Evolutionary conservation across 2,797 vertebrate species (phyloP), one percentile per base, ranked within the genome.

Genomic region (Acropternis orthonyx): DNA sequence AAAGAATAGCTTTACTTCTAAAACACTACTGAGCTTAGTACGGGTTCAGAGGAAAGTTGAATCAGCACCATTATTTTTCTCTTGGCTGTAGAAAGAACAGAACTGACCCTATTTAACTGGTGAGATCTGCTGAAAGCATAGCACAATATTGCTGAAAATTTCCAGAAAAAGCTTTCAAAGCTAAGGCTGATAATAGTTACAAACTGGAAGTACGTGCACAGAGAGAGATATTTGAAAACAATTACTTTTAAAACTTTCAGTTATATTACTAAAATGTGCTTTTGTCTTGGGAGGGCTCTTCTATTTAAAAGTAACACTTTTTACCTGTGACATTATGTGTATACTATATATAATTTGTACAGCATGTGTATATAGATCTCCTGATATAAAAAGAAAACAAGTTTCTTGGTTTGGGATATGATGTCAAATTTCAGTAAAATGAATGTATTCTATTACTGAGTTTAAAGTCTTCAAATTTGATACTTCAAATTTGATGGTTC

Each of bases 141-240:
- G 86, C 73, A 94, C 87, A 95, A 76, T 22, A 63, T 0, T 1
- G 59, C 27, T 51, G 59, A 94, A 90, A 84, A 76, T 84, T 94
- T 81, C 49, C 37, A 51, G 54, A 65, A 96, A 97, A 95, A 90
- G 67, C 84, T 94, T 43, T 65, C 86, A 88, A 49, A 94, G 76
- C 63, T 92, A 92, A 96, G 81, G 46, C 68, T 95, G 95, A 89
- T 93, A 96, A 95, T 58, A 92, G 73, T 81, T 77, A 94, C 85
- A 97, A 96, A 97, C 71, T 39, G 58, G 62, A 96, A 96, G 74
- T 88, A 91, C 77, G 56, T 77, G 37, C 69, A 26, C 78, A 66
- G 52, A 83, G 21, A 86, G 66, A 78, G 10, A 91, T 19, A 90
- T 88, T 58, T 87, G 55, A 48, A 93, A 92, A 90, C 34, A 87